phyloP scores from a whole-genome alignment of 2,797 vertebrate species.

The Percopsis omiscomaycus region DNA sequence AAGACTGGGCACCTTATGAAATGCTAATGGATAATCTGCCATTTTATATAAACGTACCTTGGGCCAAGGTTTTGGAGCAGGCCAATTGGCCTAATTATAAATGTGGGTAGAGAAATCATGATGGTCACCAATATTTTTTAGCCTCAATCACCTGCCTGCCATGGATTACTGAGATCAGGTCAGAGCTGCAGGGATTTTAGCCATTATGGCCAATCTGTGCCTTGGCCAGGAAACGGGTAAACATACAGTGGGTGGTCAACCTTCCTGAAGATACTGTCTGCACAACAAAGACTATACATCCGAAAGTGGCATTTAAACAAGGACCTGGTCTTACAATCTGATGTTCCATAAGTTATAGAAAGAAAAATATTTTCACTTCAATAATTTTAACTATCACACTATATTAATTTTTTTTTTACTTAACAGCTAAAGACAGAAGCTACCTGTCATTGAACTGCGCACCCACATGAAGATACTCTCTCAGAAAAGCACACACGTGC shows the following conservation, averaged over 20 bases:
- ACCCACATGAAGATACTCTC: not conserved
- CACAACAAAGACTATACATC: not conserved
- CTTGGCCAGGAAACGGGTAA: conserved; percentile 37
- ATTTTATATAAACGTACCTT: no score
- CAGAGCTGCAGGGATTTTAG: conserved; percentile 18
- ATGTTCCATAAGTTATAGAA: not conserved
- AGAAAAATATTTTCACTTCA: not conserved
- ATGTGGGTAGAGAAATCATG: conserved; percentile 12
- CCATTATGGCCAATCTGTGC: conserved; percentile 8
- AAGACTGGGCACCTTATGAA: not conserved
- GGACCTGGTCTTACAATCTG: not conserved
- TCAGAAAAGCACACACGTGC: conserved; percentile 29
- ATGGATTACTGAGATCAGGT: conserved; percentile 10
- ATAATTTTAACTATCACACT: not conserved
- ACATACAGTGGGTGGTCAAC: conserved; percentile 29
- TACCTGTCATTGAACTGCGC: not conserved
- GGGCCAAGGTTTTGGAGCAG: no score
- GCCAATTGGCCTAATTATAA: conserved; percentile 29
- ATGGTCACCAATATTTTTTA: conserved; percentile 45
- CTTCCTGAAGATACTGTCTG: not conserved
- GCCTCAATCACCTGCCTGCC: conserved; percentile 7
- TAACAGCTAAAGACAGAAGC: not conserved
- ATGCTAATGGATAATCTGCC: not conserved
- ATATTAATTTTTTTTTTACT: not conserved
- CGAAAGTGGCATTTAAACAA: not conserved